Evolutionary conservation across 2,797 vertebrate genomes (phyloP).

Genomic region (Phalanger gymnotis): DNA sequence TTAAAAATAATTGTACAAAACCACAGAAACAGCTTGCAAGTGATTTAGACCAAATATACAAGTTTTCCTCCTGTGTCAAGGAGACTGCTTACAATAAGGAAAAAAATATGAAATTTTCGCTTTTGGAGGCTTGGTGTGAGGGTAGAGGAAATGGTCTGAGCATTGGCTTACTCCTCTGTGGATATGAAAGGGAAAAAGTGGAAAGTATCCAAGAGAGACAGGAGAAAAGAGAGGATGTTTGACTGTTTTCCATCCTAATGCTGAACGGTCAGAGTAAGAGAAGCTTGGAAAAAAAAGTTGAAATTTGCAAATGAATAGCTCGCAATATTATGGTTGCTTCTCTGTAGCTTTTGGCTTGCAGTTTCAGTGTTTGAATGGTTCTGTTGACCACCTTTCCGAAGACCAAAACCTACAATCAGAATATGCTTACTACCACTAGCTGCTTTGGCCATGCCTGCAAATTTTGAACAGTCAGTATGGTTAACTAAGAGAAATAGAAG

Average conservation of each 20-base stretch:
- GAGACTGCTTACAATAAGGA: background rate
- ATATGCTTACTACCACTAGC: background rate
- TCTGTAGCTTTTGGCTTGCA: background rate
- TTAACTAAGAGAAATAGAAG: background rate
- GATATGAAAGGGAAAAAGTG: background rate
- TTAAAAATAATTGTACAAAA: constrained; percentile 82
- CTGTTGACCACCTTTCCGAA: background rate
- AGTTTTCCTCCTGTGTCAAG: constrained; percentile 64
- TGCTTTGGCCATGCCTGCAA: background rate
- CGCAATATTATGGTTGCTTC: background rate
- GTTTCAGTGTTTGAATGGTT: background rate
- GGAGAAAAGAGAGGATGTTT: background rate
- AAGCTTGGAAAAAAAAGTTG: background rate
- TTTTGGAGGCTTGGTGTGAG: background rate
- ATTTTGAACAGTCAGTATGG: background rate
- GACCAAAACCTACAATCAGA: background rate
- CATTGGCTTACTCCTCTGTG: background rate
- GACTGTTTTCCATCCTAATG: background rate
- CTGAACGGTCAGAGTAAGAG: background rate
- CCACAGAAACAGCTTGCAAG: constrained; percentile 55
- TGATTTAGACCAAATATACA: constrained; percentile 60
- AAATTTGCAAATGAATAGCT: background rate
- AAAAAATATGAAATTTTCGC: constrained; percentile 17
- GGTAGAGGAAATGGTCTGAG: background rate
- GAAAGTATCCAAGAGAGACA: background rate